Conservation (phyloP, 2,888 invertebrate species). For the Ectemnius cavifrons region DNA sequence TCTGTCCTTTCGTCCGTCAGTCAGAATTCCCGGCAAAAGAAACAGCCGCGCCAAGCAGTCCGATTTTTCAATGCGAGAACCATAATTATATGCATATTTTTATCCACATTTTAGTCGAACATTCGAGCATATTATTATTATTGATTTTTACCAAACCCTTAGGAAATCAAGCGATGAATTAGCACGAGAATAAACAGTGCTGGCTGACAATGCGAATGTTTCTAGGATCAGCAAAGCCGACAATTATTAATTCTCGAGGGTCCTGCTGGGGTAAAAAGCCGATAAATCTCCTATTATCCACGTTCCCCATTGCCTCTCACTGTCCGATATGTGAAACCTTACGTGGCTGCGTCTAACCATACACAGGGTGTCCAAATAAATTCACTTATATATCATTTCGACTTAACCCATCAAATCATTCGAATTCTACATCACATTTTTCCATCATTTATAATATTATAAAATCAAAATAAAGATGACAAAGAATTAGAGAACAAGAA, state of each 20-base stretch:
- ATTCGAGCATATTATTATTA: background rate
- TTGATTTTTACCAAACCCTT: background rate
- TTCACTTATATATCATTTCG: background rate
- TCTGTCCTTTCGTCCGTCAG: conserved; percentile 4
- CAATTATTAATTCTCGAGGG: conserved; percentile 60
- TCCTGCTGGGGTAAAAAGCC: conserved; percentile 56
- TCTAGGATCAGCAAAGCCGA: conserved; percentile 52
- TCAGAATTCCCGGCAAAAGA: background rate
- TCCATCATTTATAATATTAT: too few relatives aligned
- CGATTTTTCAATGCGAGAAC: background rate
- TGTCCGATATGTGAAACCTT: conserved; percentile 23
- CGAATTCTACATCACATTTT: too few relatives aligned
- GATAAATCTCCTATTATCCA: conserved; percentile 66
- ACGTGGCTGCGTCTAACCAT: conserved; percentile 6
- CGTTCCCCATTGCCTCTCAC: conserved; percentile 42
- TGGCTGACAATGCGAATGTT: background rate
- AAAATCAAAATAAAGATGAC: too few relatives aligned
- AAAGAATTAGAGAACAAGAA: too few relatives aligned
- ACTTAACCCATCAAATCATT: too few relatives aligned
- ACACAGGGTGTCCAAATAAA: conserved; percentile 28
- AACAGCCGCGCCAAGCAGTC: background rate
- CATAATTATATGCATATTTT: too few relatives aligned
- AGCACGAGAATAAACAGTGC: background rate
- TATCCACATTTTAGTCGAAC: too few relatives aligned
- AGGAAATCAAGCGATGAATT: background rate